phyloP scores from a whole-genome alignment of 2,888 invertebrate species.

The Drosophila mimetica region DNA sequence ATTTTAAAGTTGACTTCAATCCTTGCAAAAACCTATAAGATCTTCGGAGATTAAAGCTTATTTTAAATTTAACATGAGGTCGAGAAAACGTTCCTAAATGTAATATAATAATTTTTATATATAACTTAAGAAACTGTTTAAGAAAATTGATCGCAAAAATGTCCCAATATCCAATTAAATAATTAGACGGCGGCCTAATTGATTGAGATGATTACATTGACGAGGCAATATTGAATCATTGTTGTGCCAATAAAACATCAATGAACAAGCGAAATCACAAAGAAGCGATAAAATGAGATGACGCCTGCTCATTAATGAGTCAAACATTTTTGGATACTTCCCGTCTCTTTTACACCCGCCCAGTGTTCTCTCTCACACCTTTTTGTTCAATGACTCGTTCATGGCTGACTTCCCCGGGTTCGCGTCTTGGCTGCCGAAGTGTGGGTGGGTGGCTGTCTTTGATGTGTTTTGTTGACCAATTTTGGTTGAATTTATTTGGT shows the following conservation, averaged over 20 bases:
- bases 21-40: too few relatives aligned
- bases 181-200: constrained; percentile 68
- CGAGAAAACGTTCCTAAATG: too few relatives aligned
- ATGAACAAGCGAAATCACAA: constrained; percentile 20
- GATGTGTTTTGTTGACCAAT: constrained; percentile 38
- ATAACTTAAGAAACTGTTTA: too few relatives aligned
- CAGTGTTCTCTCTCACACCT: constrained; percentile 28
- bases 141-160: constrained; percentile 40
- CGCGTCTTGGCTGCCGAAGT: constrained; percentile 39
- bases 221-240: constrained; percentile 48
- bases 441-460: constrained; percentile 51
- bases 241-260: constrained; percentile 31
- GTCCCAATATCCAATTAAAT: constrained; percentile 69
- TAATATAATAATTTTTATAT: too few relatives aligned
- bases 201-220: constrained; percentile 71
- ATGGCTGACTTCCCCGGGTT: constrained; percentile 31
- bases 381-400: constrained; percentile 32
- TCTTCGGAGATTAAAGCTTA: too few relatives aligned
- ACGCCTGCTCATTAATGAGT: constrained; percentile 39
- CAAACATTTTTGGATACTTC: constrained; percentile 1
- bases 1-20: too few relatives aligned
- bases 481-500: constrained; percentile 22
- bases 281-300: constrained; percentile 28
- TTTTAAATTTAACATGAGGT: neutral
- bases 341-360: constrained; percentile 16